Base-by-base conservation (phyloP, 2,888 invertebrate species). In the Drosophila multiciliata region DNA sequence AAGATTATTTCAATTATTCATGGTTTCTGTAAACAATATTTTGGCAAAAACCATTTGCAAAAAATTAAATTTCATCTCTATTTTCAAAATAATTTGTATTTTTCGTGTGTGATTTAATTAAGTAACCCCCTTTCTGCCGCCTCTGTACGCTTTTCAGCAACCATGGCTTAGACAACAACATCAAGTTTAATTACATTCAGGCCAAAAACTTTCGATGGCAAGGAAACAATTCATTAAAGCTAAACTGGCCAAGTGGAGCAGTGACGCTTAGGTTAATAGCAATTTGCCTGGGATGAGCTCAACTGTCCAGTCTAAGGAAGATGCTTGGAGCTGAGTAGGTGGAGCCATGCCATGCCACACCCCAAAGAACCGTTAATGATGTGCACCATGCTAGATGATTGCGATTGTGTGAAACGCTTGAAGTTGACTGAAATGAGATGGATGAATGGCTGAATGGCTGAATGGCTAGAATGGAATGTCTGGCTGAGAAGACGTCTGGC, bases 371-470 rank as follows among this genome's bases (percentile, higher is more conserved):
- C 84, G 83, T 89, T 88, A 88, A 88, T 87, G 89, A 89, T 88
- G 87, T 87, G 80, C 84, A 83, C 74, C 73, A 83, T 77, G 75
- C 73, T 74, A 79, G 88, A 86, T 86, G 88, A 88, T 87, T 82
- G 84, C 70, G 83, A 76, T 76, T 75, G 73, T 69, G 69, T 60
- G 66, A 60, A 67, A 73, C 23, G 60, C 63, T 68, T 59, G 66
- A 64, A 66, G 65, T 62, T 65, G 75, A 63, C 78, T 75, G 59
- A 78, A 66, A 73, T 62, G 76, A 76, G 78, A 75, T 78, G 68
- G 77, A 76, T 76, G 69, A 62, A 71, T 74, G 64, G 33, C 26
- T 52, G 62, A 62, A 71, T 74, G 64, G 33, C 26, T 52, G 65
- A 15, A 52, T 35, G 66, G 45, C 42, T 60, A 49, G 49, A 61